Percentiles rank a stretch among this genome's conserved stretches.
Conservation (phyloP, 2,797 vertebrate species). For the Anisognathus igniventris region DNA sequence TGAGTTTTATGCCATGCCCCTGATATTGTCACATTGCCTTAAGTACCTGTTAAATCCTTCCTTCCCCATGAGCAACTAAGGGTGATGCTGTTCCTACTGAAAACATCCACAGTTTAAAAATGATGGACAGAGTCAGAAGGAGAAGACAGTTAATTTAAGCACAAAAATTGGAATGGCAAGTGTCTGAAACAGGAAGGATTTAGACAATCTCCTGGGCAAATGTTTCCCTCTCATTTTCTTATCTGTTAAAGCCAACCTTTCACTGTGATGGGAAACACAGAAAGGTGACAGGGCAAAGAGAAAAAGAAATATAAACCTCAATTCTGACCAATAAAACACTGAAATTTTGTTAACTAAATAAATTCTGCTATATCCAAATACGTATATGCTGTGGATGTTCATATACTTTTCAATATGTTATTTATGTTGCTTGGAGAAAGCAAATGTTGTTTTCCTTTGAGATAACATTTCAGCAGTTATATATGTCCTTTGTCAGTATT, state of each 20-base stretch:
- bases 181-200: background rate
- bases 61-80: background rate
- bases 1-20: background rate
- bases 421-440: slow-evolving; percentile 45
- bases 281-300: background rate
- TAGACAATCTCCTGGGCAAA: background rate
- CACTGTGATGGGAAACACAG: background rate
- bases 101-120: background rate
- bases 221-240: background rate
- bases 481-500: slow-evolving; percentile 55
- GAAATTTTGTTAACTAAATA: background rate
- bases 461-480: slow-evolving; percentile 29
- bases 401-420: slow-evolving; percentile 63
- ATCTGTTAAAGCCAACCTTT: background rate
- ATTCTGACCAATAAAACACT: background rate
- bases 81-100: background rate
- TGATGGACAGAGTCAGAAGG: background rate
- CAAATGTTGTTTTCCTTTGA: slow-evolving; percentile 58
- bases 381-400: slow-evolving; percentile 17
- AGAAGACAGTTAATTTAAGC: background rate
- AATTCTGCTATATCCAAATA: background rate
- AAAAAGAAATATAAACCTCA: background rate
- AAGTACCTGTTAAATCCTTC: background rate
- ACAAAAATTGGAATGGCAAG: background rate
- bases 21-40: background rate